Evolutionary conservation across 2,888 invertebrate species (phyloP).

Genomic region (Cryptops parisi): DNA sequence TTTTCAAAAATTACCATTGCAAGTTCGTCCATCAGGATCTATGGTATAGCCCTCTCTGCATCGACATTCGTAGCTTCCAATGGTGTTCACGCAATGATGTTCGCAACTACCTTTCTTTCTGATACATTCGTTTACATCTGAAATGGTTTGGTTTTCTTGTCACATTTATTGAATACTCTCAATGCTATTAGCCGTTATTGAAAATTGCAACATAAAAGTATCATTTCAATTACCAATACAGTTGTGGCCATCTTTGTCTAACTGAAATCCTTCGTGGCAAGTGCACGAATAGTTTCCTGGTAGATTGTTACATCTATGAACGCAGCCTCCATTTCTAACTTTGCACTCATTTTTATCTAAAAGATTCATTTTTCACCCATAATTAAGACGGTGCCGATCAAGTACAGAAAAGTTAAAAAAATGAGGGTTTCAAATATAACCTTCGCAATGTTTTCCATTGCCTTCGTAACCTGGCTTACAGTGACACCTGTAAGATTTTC

Average conservation of each 20-base stretch:
- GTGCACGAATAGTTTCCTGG: slow-evolving; percentile 29
- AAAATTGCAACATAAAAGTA: too few relatives aligned
- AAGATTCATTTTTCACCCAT: slow-evolving; percentile 2
- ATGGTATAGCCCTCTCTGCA: slow-evolving; percentile 24
- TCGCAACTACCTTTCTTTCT: slow-evolving; percentile 24
- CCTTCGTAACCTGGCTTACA: slow-evolving; percentile 24
- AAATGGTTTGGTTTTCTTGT: too few relatives aligned
- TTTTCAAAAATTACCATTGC: slow-evolving; percentile 16
- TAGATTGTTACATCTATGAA: slow-evolving; percentile 31
- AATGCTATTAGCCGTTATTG: not conserved
- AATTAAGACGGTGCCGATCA: too few relatives aligned
- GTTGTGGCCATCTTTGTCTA: slow-evolving; percentile 27
- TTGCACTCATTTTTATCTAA: slow-evolving; percentile 29
- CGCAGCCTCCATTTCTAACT: slow-evolving; percentile 32
- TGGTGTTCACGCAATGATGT: slow-evolving; percentile 24
- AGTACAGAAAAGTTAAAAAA: not conserved
- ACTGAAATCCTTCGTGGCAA: slow-evolving; percentile 29
- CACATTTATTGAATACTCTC: not conserved
- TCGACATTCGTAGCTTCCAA: slow-evolving; percentile 21
- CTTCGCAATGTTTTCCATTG: slow-evolving; percentile 22
- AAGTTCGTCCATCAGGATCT: slow-evolving; percentile 18
- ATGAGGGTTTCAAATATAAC: slow-evolving; percentile 15
- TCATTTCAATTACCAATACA: slow-evolving; percentile 28
- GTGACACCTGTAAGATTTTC: slow-evolving; percentile 21
- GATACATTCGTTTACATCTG: slow-evolving; percentile 29